Percentiles rank a stretch among this genome's conserved stretches.
Evolutionary conservation across 2,797 vertebrate species (phyloP).

Genomic region (Acrossocheilus wenchowensis): DNA sequence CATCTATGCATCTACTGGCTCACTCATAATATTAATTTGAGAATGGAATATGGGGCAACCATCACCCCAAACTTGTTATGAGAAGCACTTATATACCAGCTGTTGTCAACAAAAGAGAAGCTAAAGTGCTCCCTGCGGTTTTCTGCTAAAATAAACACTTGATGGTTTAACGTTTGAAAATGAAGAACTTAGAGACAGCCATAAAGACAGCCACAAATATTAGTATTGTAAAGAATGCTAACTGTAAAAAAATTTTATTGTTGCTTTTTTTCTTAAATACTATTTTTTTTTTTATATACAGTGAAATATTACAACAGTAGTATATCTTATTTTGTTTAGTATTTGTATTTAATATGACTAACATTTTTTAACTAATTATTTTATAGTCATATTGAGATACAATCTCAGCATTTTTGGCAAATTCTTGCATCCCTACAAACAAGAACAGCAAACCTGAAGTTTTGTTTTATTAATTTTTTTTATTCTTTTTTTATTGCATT

Average conservation of each 20-base stretch:
- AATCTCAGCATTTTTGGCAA: background rate
- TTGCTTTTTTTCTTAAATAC: background rate
- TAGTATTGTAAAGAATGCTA: background rate
- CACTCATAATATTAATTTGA: background rate
- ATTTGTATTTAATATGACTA: background rate
- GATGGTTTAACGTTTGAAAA: background rate
- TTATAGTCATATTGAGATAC: background rate
- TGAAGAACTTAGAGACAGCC: background rate
- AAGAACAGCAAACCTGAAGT: background rate
- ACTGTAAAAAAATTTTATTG: background rate
- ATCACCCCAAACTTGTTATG: background rate
- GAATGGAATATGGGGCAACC: background rate
- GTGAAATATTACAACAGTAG: background rate
- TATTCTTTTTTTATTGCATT: background rate
- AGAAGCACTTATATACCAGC: background rate
- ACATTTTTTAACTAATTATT: background rate
- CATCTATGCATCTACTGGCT: background rate
- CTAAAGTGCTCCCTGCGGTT: background rate
- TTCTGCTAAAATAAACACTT: background rate
- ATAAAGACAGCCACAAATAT: background rate
- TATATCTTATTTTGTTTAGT: background rate
- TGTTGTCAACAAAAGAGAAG: background rate
- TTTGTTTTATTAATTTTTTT: background rate
- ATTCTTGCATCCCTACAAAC: background rate
- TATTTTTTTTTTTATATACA: background rate